Percentiles rank a stretch among this genome's conserved stretches.
Evolutionary conservation across 2,888 invertebrate species (phyloP).

Genomic region (Epsilonema sp.): DNA sequence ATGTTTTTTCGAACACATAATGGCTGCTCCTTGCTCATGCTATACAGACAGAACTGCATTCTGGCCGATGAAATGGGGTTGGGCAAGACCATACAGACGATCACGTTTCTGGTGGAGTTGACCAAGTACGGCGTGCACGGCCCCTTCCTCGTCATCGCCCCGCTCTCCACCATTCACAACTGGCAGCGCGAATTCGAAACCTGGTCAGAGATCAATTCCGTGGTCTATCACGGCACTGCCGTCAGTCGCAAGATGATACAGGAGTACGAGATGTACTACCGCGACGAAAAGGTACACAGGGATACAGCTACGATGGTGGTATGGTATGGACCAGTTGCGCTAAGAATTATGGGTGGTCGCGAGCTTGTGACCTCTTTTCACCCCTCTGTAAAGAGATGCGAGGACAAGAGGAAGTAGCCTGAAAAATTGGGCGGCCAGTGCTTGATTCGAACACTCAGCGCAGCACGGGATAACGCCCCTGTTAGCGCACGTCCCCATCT

Average conservation of each 20-base stretch:
- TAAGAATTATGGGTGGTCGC: no score
- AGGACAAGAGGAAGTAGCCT: no score
- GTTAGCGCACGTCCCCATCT: no score
- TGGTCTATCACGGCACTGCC: conserved; percentile 79
- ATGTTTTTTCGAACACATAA: no score
- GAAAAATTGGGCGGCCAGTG: no score
- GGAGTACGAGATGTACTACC: conserved; percentile 89
- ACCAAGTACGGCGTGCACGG: conserved; percentile 42
- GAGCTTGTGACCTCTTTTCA: no score
- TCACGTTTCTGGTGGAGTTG: conserved; percentile 58
- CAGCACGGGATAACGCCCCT: no score
- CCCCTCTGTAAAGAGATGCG: no score
- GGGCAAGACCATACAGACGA: conserved; percentile 94
- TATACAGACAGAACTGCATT: conserved; percentile 68
- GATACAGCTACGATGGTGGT: no score
- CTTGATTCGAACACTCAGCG: no score
- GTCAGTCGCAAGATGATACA: conserved; percentile 90
- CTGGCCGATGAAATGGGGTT: conserved; percentile 99
- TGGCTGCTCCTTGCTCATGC: no score
- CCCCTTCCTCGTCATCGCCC: conserved; percentile 94
- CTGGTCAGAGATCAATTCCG: conserved; percentile 91
- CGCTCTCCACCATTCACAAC: conserved; percentile 93
- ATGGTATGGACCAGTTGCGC: no score
- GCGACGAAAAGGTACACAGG: conserved; percentile 56
- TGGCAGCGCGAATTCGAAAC: conserved; percentile 99